phyloP scores from a whole-genome alignment of 2,113 vertebrate genomes.

The Gymnarchus niloticus region DNA sequence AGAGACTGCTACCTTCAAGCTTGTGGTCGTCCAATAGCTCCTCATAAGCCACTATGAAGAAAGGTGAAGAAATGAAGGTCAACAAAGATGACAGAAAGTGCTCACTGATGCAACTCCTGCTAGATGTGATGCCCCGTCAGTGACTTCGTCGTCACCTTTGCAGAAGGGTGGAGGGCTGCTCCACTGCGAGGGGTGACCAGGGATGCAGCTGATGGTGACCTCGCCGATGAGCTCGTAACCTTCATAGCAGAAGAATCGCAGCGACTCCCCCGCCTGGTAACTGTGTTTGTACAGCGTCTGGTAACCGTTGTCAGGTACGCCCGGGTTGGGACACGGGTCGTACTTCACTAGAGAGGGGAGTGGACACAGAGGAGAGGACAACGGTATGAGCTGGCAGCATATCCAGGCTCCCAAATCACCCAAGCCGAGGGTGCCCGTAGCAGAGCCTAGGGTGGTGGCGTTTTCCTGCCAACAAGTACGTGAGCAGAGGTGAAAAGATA shows the following conservation, averaged over 20 bases:
- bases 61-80: slow-evolving; percentile 14
- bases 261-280: slow-evolving; percentile 84
- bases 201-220: slow-evolving; percentile 82
- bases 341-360: slow-evolving; percentile 74
- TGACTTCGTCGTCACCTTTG: slow-evolving; percentile 65
- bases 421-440: no score
- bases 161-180: slow-evolving; percentile 85
- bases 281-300: slow-evolving; percentile 86
- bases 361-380: neutral
- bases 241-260: slow-evolving; percentile 89
- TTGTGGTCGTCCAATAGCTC: slow-evolving; percentile 83
- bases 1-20: slow-evolving; percentile 69
- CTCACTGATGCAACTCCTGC: neutral
- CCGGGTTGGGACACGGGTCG: slow-evolving; percentile 84
- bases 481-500: no score
- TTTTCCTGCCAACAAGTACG: no score
- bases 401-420: no score
- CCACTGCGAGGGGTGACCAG: slow-evolving; percentile 86
- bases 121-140: no score
- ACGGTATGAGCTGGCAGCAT: no score
- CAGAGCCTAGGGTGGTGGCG: no score
- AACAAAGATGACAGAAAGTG: neutral
- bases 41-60: slow-evolving; percentile 72
- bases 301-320: slow-evolving; percentile 85
- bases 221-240: slow-evolving; percentile 87